phyloP scores from a whole-genome alignment of 2,113 vertebrate genomes.

The Pimephales promelas region DNA sequence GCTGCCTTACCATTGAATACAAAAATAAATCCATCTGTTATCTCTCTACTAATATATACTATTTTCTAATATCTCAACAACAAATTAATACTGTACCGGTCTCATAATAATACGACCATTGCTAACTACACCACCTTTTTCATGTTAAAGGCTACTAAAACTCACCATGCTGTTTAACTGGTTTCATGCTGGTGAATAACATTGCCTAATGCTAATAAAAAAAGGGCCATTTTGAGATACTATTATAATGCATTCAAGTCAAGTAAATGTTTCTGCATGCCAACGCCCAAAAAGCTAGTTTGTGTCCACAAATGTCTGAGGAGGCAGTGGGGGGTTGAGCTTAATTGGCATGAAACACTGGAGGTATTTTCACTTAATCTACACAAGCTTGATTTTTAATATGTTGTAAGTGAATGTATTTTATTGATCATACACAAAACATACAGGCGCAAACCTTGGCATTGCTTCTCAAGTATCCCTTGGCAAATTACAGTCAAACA shows the following conservation, averaged over 20 bases:
- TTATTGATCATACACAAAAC: constrained; percentile 18
- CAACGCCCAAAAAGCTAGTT: background rate
- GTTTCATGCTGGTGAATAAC: background rate
- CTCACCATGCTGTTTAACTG: background rate
- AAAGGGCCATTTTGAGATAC: background rate
- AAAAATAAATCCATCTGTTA: background rate
- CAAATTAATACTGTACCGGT: background rate
- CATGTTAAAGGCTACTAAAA: background rate
- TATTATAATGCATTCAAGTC: no score
- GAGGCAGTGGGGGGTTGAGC: background rate
- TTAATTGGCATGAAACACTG: constrained; percentile 6
- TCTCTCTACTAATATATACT: background rate
- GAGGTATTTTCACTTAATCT: background rate
- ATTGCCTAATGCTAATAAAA: background rate
- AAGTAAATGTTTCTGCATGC: background rate
- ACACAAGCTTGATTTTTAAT: background rate
- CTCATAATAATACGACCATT: background rate
- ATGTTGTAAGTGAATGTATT: background rate
- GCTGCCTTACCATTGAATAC: background rate
- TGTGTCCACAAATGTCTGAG: background rate
- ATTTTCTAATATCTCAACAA: background rate
- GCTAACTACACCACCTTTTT: background rate
- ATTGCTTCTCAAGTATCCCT: background rate
- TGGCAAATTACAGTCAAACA: constrained; percentile 30
- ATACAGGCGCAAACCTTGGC: background rate